These are phyloP conservation scores for Drosophila pseudoobscura DNA, from an alignment of 1,140 invertebrate species.

Conservation along the genomic window DNA sequence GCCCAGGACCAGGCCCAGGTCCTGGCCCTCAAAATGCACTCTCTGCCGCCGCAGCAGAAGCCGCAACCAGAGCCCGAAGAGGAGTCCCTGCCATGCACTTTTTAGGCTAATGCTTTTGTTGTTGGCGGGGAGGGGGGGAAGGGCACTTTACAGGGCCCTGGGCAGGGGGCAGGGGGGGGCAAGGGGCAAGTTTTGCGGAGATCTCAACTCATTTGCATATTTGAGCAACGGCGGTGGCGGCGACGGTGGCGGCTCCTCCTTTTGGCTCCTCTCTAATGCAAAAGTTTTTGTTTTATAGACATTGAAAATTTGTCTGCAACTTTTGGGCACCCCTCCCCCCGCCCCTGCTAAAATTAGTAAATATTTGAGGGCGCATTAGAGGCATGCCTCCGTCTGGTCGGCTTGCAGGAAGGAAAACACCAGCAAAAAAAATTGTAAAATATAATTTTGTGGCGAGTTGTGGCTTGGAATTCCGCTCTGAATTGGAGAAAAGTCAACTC, in stretches of 20 bases:
- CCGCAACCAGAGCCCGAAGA: slow-evolving; percentile 18
- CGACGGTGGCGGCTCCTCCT: slow-evolving; percentile 14
- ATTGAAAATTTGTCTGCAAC: slow-evolving; percentile 50
- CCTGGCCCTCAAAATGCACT: slow-evolving; percentile 62
- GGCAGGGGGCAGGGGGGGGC: neutral
- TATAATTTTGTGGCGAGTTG: too few relatives aligned
- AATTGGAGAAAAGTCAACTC: slow-evolving; percentile 25
- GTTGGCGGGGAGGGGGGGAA: slow-evolving; percentile 29
- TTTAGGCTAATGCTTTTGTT: slow-evolving; percentile 69
- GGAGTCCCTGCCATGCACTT: slow-evolving; percentile 50
- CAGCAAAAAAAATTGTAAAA: too few relatives aligned
- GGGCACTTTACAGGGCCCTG: slow-evolving; percentile 59
- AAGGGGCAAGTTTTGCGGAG: slow-evolving; percentile 24
- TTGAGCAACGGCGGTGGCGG: slow-evolving; percentile 41
- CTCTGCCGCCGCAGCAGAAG: slow-evolving; percentile 34
- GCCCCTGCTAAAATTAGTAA: slow-evolving; percentile 38
- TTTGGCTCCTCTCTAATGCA: slow-evolving; percentile 42
- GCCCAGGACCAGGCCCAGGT: too few relatives aligned
- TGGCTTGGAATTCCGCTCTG: slow-evolving; percentile 6
- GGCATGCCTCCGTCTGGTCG: slow-evolving; percentile 1
- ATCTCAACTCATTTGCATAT: slow-evolving; percentile 69
- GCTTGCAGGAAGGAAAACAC: too few relatives aligned
- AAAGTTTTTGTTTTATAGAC: slow-evolving; percentile 58
- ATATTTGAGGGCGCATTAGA: slow-evolving; percentile 48
- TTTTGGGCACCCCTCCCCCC: neutral